Evolutionary conservation across 2,888 invertebrate genomes (phyloP).

Genomic region (Zelleria hepariella): DNA sequence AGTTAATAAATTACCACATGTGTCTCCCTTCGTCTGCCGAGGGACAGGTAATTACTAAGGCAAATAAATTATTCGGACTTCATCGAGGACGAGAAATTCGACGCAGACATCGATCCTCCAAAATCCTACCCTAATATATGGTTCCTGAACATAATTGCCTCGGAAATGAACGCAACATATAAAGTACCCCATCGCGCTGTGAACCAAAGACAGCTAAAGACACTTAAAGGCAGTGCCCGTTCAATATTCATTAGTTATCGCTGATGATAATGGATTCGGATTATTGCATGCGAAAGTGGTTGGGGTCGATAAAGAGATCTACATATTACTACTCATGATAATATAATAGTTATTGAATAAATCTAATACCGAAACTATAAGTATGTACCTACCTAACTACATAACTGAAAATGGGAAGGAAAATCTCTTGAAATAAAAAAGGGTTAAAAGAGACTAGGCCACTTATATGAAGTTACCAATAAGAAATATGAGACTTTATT

Average conservation of each 20-base stretch:
- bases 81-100: slow-evolving; percentile 31
- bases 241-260: slow-evolving; percentile 37
- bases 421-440: too few species aligned
- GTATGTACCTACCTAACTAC: too few species aligned
- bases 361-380: too few species aligned
- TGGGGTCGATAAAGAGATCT: too few species aligned
- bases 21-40: not conserved
- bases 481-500: too few species aligned
- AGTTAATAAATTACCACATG: slow-evolving; percentile 4
- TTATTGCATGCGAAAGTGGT: not conserved
- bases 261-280: slow-evolving; percentile 1
- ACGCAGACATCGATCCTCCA: slow-evolving; percentile 34
- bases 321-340: too few species aligned
- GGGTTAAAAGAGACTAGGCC: too few species aligned
- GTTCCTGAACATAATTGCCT: slow-evolving; percentile 55
- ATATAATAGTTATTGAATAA: too few species aligned
- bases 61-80: slow-evolving; percentile 38
- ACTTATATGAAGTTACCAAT: too few species aligned
- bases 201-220: slow-evolving; percentile 16
- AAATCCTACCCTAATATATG: slow-evolving; percentile 30
- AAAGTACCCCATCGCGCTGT: not conserved
- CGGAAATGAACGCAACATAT: slow-evolving; percentile 34
- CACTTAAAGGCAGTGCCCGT: slow-evolving; percentile 24
- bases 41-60: slow-evolving; percentile 33
- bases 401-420: too few species aligned